Conservation (phyloP, 2,888 invertebrate genomes). For the Imbricaverruca yamaguchii region DNA sequence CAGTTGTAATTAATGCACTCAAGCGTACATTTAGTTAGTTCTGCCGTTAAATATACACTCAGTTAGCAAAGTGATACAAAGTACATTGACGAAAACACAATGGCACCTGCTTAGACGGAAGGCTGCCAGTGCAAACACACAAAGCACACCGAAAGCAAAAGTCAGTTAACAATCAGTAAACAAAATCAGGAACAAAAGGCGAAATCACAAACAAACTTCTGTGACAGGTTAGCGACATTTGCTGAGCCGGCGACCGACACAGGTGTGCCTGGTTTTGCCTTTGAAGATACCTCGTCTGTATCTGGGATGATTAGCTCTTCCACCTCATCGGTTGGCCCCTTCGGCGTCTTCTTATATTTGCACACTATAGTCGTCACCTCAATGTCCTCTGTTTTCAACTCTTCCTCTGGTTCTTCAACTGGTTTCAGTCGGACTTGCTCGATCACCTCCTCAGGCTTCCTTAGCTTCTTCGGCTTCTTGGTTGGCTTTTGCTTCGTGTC, state of each 20-base stretch:
- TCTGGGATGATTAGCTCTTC: slow-evolving; percentile 27
- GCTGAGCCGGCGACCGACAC: slow-evolving; percentile 32
- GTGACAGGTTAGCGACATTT: slow-evolving; percentile 17
- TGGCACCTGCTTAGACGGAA: no score
- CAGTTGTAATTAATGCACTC: no score
- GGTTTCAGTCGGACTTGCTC: slow-evolving; percentile 29
- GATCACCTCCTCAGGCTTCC: slow-evolving; percentile 22
- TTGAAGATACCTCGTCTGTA: slow-evolving; percentile 25
- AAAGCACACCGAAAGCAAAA: not conserved
- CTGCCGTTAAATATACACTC: no score
- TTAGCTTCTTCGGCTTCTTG: not conserved
- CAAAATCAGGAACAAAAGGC: not conserved
- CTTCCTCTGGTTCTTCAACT: slow-evolving; percentile 40
- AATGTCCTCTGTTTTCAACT: not conserved
- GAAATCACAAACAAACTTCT: not conserved
- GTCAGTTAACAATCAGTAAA: not conserved
- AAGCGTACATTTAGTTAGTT: no score
- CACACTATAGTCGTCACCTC: slow-evolving; percentile 36
- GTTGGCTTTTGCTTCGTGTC: not conserved
- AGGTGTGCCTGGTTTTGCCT: slow-evolving; percentile 27
- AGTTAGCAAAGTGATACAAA: no score
- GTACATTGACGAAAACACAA: no score
- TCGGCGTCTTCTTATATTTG: slow-evolving; percentile 35
- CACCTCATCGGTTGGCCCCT: slow-evolving; percentile 34
- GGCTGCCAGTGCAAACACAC: not conserved